Evolutionary conservation across 2,888 invertebrate species (phyloP).

Genomic region (Apoda limacodes): DNA sequence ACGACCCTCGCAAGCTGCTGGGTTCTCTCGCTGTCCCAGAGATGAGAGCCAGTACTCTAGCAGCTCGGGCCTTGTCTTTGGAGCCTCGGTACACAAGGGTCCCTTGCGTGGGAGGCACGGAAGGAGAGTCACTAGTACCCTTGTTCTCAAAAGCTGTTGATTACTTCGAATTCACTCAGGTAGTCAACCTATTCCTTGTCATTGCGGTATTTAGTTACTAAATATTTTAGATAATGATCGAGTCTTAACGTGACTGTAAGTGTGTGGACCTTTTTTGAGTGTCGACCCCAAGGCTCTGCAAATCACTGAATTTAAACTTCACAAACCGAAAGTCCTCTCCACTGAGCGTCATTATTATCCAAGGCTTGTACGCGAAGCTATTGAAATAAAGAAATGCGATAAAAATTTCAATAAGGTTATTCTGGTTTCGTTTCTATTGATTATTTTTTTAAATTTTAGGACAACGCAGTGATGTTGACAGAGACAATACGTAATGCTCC

Average conservation of each 20-base stretch:
- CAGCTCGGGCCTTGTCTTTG: constrained; percentile 46
- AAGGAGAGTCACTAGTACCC: constrained; percentile 49
- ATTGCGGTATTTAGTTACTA: background rate
- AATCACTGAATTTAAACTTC: no score
- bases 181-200: constrained; percentile 20
- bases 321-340: no score
- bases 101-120: constrained; percentile 56
- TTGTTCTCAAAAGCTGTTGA: constrained; percentile 56
- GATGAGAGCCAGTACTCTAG: constrained; percentile 57
- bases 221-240: no score
- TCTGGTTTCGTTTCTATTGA: no score
- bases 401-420: no score
- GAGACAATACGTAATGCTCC: constrained; percentile 41
- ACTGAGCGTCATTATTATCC: no score
- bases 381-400: no score
- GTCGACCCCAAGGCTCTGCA: no score
- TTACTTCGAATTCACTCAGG: constrained; percentile 50
- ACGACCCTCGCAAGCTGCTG: constrained; percentile 44
- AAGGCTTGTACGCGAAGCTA: no score
- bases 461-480: constrained; percentile 48
- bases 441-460: constrained; percentile 25
- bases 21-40: constrained; percentile 57
- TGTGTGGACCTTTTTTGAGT: no score
- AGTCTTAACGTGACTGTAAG: no score
- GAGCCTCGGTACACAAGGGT: constrained; percentile 52